Evolutionary conservation across 2,888 invertebrate genomes (phyloP), one percentile per base, ranked within the genome.

Genomic region (Platycheirus albimanus): DNA sequence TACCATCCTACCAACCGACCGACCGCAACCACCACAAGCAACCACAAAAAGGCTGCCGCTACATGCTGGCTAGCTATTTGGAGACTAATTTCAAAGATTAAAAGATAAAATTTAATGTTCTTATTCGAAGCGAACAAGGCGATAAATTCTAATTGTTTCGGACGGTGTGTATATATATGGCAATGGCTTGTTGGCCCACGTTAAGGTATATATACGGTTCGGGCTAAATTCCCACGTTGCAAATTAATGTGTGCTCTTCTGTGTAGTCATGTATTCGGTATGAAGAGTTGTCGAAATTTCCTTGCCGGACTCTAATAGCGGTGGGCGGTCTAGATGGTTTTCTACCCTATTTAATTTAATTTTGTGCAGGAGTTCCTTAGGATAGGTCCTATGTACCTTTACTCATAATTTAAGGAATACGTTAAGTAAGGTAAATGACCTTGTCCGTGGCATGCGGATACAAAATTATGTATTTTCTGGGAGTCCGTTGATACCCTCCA

Each of bases 101-200:
- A 81, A 81, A 81, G 81, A 81, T 81, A 81, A 71, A 81, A 81
- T 81, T 81, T 81, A 76, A 81, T 81, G 81, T 81, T 81, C 81
- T 77, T 71, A 64, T 77, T 71, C 71, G 47, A 61, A 77, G 54
- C 76, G 77, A 71, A 77, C 81, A 76, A 77, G 81, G 41, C 81
- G 76, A 81, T 81, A 81, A 81, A 81, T 81, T 81, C 81, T 77
- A 81, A 81, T 81, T 81, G 81, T 81, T 81, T 67, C 80, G 47
- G 63, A 45, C 64, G 49, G 69, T 33, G 58, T 33, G 30, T 70
- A 56, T 4, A 30, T 20, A 54, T n/a, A n/a, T n/a, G n/a, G n/a
- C n/a, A n/a, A n/a, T 30, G 30, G 17, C 33, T 77, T 47, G 17
- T 49, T 49, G 54, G 67, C 54, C 41, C 41, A 13, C n/a, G n/a